Evolutionary conservation across 2,888 invertebrate genomes (phyloP).

Genomic region (Elysia crispata): DNA sequence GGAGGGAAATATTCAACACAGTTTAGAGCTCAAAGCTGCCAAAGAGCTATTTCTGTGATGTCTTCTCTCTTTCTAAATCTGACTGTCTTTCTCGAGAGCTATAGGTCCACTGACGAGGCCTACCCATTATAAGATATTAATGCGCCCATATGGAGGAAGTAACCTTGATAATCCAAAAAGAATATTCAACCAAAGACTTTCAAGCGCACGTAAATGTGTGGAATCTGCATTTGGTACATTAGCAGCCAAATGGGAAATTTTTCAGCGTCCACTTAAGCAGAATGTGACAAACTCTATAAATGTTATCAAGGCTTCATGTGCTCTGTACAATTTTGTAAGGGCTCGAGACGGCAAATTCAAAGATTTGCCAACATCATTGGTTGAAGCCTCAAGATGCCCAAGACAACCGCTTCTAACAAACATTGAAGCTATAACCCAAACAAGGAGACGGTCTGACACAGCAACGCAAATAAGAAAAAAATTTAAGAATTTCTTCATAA

Average conservation of each 20-base stretch:
- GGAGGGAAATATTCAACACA: too few species aligned
- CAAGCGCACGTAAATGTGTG: background rate
- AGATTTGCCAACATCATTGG: background rate
- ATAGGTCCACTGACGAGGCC: constrained; percentile 13
- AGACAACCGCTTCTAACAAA: background rate
- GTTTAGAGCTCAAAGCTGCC: background rate
- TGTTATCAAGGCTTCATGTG: background rate
- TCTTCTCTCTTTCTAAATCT: too few species aligned
- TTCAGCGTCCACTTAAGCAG: background rate
- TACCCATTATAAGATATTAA: background rate
- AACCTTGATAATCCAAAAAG: background rate
- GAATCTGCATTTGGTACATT: constrained; percentile 13
- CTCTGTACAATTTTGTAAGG: constrained; percentile 1
- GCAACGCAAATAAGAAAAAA: background rate
- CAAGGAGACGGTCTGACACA: background rate
- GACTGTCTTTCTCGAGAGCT: too few species aligned
- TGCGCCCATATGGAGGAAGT: constrained; percentile 1
- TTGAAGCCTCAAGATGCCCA: too few species aligned
- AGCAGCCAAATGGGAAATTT: background rate
- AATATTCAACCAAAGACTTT: constrained; percentile 15
- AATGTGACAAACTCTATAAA: background rate
- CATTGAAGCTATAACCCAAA: background rate
- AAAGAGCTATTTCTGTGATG: too few species aligned
- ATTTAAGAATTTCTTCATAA: background rate
- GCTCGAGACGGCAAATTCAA: background rate